phyloP scores from a whole-genome alignment of 2,113 vertebrate genomes.

The Caranx ignobilis region DNA sequence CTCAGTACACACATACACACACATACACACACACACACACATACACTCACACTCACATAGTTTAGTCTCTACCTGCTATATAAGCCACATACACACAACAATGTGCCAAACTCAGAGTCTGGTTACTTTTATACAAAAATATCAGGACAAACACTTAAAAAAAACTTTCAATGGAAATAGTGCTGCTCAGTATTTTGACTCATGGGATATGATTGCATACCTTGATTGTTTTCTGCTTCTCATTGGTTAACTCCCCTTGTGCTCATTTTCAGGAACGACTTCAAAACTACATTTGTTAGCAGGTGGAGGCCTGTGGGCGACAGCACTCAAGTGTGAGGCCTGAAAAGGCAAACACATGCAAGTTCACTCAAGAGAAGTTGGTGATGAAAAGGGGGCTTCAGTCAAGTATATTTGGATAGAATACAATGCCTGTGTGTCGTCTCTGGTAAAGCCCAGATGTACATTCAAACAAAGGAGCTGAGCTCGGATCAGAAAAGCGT shows the following conservation, averaged over 20 bases:
- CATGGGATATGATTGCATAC: constrained; percentile 84
- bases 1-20: constrained; percentile 37
- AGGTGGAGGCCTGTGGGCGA: constrained; percentile 80
- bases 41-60: constrained; percentile 9
- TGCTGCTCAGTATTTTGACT: constrained; percentile 82
- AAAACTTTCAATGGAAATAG: constrained; percentile 88
- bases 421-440: constrained; percentile 73
- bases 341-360: constrained; percentile 75
- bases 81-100: constrained; percentile 75
- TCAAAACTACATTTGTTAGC: constrained; percentile 56
- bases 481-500: constrained; percentile 78
- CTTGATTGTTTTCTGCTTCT: constrained; percentile 72
- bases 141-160: constrained; percentile 82
- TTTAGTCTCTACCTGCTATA: constrained; percentile 64
- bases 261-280: constrained; percentile 77
- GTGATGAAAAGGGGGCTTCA: constrained; percentile 43
- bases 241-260: constrained; percentile 37
- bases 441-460: constrained; percentile 71
- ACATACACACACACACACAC: constrained; percentile 31
- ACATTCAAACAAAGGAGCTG: constrained; percentile 86
- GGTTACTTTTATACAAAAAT: constrained; percentile 83
- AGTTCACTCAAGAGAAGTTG: constrained; percentile 52
- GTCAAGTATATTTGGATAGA: constrained; percentile 75
- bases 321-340: constrained; percentile 79
- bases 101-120: constrained; percentile 74